Conservation (phyloP, 2,797 vertebrate genomes). For the Synaphobranchus kaupii region DNA sequence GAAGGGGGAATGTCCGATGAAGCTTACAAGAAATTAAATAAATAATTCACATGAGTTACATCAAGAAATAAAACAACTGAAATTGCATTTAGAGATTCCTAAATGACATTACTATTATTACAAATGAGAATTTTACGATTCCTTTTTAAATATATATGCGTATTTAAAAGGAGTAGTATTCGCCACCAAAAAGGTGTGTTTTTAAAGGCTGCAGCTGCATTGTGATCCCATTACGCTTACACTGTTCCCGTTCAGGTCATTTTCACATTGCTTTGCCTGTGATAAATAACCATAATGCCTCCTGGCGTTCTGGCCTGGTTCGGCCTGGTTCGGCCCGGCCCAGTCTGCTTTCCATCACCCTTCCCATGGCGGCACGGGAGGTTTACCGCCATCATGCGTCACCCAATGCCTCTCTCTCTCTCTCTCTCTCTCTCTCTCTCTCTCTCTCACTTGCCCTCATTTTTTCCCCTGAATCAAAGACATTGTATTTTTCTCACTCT, state of each 20-base stretch:
- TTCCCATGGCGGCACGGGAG: not conserved
- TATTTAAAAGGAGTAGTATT: not conserved
- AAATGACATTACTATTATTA: not conserved
- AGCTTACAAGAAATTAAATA: not conserved
- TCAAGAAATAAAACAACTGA: not conserved
- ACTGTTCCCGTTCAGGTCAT: not conserved
- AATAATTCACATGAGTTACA: not conserved
- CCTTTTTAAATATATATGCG: not conserved
- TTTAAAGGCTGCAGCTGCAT: not conserved
- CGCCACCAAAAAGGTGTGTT: not conserved
- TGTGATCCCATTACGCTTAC: not conserved
- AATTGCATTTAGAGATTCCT: not conserved
- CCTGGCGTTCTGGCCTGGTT: not conserved
- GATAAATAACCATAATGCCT: not conserved
- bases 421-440: not conserved
- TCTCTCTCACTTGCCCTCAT: not conserved
- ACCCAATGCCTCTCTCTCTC: not conserved
- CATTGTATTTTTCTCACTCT: not conserved
- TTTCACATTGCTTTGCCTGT: not conserved
- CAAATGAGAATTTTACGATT: not conserved
- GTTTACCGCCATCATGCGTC: not conserved
- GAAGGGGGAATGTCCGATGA: no score
- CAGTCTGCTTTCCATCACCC: not conserved
- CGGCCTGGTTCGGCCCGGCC: no score
- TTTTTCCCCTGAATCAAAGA: not conserved